Percentiles rank a stretch among this genome's conserved stretches.
These are phyloP conservation scores for Synergus laeviventris DNA, from an alignment of 2,888 invertebrate genomes.

Conservation along the genomic window DNA sequence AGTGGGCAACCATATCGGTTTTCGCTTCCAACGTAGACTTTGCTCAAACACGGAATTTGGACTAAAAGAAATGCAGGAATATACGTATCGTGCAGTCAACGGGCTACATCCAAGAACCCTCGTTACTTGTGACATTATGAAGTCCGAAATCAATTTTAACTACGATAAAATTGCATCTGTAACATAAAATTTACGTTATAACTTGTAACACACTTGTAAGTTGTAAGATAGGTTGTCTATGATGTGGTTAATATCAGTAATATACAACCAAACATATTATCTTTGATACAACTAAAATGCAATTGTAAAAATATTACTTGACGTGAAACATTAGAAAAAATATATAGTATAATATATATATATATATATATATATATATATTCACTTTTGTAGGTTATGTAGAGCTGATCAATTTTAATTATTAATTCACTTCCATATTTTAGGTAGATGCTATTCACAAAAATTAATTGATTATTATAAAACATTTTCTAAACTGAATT, in stretches of 20 bases:
- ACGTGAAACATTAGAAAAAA: not conserved
- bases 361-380: no score
- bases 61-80: constrained; percentile 44
- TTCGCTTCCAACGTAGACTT: constrained; percentile 78
- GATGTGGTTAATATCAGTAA: no score
- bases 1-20: constrained; percentile 88
- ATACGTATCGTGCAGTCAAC: constrained; percentile 40
- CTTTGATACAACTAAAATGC: no score
- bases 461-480: not conserved
- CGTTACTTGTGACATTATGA: constrained; percentile 23
- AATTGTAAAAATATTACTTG: no score
- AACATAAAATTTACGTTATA: not conserved
- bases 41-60: constrained; percentile 43
- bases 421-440: not conserved
- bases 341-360: no score
- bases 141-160: not conserved
- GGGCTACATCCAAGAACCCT: constrained; percentile 43
- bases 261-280: no score
- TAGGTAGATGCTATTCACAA: not conserved
- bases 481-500: not conserved
- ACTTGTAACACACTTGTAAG: not conserved
- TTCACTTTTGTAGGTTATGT: not conserved
- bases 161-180: not conserved
- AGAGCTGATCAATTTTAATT: not conserved
- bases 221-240: not conserved